Evolutionary conservation across 2,113 vertebrate species (phyloP).

Genomic region (Plectropomus leopardus): DNA sequence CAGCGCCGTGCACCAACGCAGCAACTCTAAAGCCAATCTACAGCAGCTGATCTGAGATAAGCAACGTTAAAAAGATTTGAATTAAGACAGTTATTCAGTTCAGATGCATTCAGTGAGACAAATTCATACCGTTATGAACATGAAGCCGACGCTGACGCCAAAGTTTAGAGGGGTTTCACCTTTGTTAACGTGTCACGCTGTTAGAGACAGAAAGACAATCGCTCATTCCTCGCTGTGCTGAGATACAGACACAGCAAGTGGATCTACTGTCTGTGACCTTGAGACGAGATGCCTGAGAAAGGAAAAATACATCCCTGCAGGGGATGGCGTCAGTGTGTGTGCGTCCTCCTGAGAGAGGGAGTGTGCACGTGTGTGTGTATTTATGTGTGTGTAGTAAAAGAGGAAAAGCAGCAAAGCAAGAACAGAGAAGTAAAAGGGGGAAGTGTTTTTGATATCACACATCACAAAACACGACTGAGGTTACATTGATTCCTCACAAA

Average conservation of each 20-base stretch:
- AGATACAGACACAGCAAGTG: conserved; percentile 36
- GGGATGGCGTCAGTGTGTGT: conserved; percentile 40
- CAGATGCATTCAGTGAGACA: no score
- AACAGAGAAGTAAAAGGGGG: conserved; percentile 39
- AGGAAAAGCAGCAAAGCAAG: conserved; percentile 11
- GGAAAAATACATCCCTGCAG: conserved; percentile 66
- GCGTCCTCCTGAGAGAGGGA: conserved; percentile 21
- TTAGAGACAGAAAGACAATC: neutral
- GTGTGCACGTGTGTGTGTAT: conserved; percentile 2
- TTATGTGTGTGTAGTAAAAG: neutral
- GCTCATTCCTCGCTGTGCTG: conserved; percentile 7
- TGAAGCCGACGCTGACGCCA: neutral
- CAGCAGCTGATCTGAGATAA: neutral
- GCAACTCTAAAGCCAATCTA: neutral
- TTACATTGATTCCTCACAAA: neutral
- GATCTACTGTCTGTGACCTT: conserved; percentile 66
- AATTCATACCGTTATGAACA: neutral
- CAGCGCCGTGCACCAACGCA: conserved; percentile 1
- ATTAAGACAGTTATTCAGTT: no score
- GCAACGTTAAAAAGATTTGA: neutral
- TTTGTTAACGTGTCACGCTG: neutral
- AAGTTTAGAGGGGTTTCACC: neutral
- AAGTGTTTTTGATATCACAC: conserved; percentile 31
- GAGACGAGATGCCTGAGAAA: conserved; percentile 62
- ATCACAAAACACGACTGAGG: neutral